Evolutionary conservation across 2,888 invertebrate species (phyloP).

Genomic region (Pseudococcus viburni): DNA sequence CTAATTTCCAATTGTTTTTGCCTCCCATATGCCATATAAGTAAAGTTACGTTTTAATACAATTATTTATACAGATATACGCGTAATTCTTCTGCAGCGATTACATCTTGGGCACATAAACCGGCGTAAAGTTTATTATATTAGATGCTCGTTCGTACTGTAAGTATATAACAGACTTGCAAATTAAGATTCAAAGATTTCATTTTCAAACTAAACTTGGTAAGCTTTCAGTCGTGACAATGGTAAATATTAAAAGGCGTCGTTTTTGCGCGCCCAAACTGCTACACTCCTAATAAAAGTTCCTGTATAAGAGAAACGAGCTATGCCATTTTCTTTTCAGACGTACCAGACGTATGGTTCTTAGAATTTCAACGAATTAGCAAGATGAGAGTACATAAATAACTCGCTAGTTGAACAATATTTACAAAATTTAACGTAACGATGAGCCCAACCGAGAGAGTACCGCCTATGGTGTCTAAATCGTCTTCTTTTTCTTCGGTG

Average conservation of each 20-base stretch:
- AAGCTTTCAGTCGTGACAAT: slow-evolving; percentile 50
- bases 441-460: slow-evolving; percentile 37
- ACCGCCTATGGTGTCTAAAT: slow-evolving; percentile 33
- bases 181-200: slow-evolving; percentile 50
- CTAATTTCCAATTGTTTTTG: slow-evolving; percentile 18
- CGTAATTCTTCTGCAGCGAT: background rate
- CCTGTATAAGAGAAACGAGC: slow-evolving; percentile 29
- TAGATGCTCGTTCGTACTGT: background rate
- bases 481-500: background rate
- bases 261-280: slow-evolving; percentile 31
- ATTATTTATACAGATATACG: background rate
- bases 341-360: slow-evolving; percentile 34
- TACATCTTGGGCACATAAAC: slow-evolving; percentile 12
- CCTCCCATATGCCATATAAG: background rate
- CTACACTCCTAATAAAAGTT: slow-evolving; percentile 35
- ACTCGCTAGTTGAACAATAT: slow-evolving; percentile 38
- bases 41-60: background rate
- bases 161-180: slow-evolving; percentile 3
- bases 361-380: slow-evolving; percentile 47
- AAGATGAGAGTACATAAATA: slow-evolving; percentile 47
- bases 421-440: slow-evolving; percentile 38
- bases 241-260: slow-evolving; percentile 42
- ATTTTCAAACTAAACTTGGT: slow-evolving; percentile 29
- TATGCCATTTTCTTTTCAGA: slow-evolving; percentile 36
- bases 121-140: slow-evolving; percentile 11